A percentile compares a stretch with the other conserved stretches of the same genome.
phyloP scores from a whole-genome alignment of 2,797 vertebrate species.

The Mus caroli region DNA sequence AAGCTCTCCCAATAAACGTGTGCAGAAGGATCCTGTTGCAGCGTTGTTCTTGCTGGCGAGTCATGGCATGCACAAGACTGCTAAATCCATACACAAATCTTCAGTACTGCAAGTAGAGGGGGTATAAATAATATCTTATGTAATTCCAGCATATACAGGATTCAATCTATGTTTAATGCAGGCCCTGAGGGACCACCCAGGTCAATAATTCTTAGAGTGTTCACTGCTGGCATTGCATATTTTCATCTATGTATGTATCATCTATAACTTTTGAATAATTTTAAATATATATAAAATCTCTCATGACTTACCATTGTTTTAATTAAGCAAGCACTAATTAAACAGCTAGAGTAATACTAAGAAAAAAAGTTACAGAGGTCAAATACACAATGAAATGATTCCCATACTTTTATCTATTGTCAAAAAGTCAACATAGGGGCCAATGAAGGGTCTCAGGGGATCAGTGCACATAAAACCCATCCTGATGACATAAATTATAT shows the following conservation, averaged over 20 bases:
- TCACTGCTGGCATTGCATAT: neutral
- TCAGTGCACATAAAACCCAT: neutral
- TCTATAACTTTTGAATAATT: neutral
- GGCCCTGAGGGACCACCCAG: neutral
- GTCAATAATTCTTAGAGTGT: neutral
- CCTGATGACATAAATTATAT: neutral
- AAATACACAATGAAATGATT: neutral
- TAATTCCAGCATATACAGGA: neutral
- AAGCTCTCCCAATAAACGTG: no score
- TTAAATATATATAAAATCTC: neutral
- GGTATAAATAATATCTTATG: neutral
- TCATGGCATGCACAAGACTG: no score
- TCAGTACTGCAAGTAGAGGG: neutral
- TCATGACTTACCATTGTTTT: neutral
- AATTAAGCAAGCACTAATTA: neutral
- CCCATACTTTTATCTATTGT: neutral
- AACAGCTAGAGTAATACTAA: neutral
- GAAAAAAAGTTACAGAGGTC: neutral
- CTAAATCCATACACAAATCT: neutral
- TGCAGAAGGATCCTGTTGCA: no score
- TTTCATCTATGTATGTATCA: neutral
- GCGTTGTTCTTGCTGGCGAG: no score
- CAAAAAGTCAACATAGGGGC: neutral
- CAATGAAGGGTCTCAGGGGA: neutral
- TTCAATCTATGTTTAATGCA: neutral